Percentiles rank a stretch among this genome's conserved stretches.
Conservation (phyloP, 2,797 vertebrate species). For the Sternarchorhynchus goeldii region DNA sequence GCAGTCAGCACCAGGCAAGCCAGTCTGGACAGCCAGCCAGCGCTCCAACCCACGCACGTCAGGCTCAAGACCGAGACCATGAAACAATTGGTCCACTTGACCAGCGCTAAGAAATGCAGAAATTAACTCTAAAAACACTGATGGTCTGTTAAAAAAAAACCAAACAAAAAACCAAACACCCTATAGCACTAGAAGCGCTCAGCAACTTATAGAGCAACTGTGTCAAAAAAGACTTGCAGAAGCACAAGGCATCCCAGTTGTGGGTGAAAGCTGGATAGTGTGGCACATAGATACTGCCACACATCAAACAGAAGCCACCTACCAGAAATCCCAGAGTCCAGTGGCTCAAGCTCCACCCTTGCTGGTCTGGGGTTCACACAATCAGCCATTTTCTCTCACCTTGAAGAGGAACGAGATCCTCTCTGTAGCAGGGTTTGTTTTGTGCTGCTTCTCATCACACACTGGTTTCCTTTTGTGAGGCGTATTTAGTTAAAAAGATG, state of each 20-base stretch:
- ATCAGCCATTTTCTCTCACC: conserved; percentile 44
- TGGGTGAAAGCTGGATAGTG: background rate
- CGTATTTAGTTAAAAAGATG: conserved; percentile 18
- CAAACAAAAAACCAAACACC: no score
- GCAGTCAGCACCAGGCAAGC: background rate
- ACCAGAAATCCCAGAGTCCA: conserved; percentile 54
- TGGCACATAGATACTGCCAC: background rate
- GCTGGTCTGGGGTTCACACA: conserved; percentile 31
- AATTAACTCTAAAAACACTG: no score
- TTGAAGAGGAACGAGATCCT: conserved; percentile 22
- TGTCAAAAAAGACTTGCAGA: background rate
- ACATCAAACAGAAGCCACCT: conserved; percentile 34
- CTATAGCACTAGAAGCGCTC: no score
- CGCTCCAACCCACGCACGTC: background rate
- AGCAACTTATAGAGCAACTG: background rate
- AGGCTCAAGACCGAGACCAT: background rate
- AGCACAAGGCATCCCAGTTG: background rate
- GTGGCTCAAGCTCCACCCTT: conserved; percentile 20
- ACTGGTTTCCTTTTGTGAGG: conserved; percentile 62
- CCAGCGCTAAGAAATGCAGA: no score
- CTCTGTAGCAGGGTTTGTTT: conserved; percentile 23
- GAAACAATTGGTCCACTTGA: background rate
- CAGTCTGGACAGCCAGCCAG: background rate
- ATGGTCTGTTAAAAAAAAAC: no score
- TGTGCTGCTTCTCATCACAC: conserved; percentile 36